Conservation (phyloP, 1,140 invertebrate genomes). For the Danaus plexippus region DNA sequence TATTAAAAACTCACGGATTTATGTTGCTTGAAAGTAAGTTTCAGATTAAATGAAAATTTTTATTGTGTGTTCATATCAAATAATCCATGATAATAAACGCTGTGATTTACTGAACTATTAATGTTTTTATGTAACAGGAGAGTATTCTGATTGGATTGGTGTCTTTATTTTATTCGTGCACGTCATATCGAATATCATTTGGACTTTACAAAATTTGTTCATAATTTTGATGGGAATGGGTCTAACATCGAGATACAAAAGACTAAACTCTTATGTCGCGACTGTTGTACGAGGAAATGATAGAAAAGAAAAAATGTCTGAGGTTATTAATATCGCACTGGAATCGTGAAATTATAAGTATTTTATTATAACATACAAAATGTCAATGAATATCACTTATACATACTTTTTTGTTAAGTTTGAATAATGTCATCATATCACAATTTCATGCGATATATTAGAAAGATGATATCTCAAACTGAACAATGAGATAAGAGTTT, state of each 20-base stretch:
- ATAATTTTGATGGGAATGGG: slow-evolving; percentile 77
- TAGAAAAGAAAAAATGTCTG: slow-evolving; percentile 8
- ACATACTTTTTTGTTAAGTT: too few relatives aligned
- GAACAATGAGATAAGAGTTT: too few relatives aligned
- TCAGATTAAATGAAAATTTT: background rate
- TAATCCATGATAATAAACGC: too few relatives aligned
- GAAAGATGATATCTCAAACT: too few relatives aligned
- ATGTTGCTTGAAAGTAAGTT: slow-evolving; percentile 39
- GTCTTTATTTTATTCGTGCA: slow-evolving; percentile 60
- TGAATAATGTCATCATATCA: too few relatives aligned
- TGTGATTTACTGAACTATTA: background rate
- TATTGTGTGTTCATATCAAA: too few relatives aligned
- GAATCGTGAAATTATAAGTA: too few relatives aligned
- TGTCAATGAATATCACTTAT: too few relatives aligned
- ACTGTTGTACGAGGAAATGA: slow-evolving; percentile 28
- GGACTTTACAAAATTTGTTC: slow-evolving; percentile 79
- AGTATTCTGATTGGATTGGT: slow-evolving; percentile 34
- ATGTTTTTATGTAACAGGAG: slow-evolving; percentile 24
- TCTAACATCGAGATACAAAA: slow-evolving; percentile 74
- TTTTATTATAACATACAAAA: too few relatives aligned
- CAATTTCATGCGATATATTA: too few relatives aligned
- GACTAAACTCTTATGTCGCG: slow-evolving; percentile 70
- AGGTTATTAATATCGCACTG: slow-evolving; percentile 21
- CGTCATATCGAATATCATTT: slow-evolving; percentile 76
- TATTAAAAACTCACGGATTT: slow-evolving; percentile 45